A percentile compares a stretch with the other conserved stretches of the same genome.
Evolutionary conservation across 2,888 invertebrate species (phyloP).

Genomic region (Drosophila atroscutellata): DNA sequence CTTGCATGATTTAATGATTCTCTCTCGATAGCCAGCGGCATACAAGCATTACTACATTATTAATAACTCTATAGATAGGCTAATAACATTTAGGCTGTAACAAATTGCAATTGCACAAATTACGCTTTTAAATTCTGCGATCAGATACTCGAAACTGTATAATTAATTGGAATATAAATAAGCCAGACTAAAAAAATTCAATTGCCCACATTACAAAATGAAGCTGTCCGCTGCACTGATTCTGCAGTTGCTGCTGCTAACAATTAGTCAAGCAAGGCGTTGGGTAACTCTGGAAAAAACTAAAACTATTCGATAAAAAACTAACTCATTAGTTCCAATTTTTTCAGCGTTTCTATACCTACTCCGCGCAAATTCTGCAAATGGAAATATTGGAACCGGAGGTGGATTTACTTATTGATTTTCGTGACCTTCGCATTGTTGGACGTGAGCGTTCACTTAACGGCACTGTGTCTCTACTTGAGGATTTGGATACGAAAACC

Average conservation of each 20-base stretch:
- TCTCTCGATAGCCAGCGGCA: constrained; percentile 1
- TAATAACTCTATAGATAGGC: constrained; percentile 14
- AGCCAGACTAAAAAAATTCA: background rate
- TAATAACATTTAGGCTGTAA: constrained; percentile 7
- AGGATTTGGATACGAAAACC: constrained; percentile 25
- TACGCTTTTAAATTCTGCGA: constrained; percentile 21
- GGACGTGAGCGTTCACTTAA: constrained; percentile 35
- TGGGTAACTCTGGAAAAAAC: background rate
- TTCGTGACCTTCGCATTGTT: constrained; percentile 18
- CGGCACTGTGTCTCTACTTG: constrained; percentile 18
- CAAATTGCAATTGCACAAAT: constrained; percentile 43
- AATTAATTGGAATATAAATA: constrained; percentile 14
- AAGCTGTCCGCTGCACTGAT: background rate
- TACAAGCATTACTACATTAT: constrained; percentile 10
- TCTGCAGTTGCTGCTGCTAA: background rate
- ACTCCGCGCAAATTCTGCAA: constrained; percentile 6
- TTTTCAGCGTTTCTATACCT: constrained; percentile 14
- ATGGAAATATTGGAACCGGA: constrained; percentile 15
- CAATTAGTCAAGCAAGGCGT: background rate
- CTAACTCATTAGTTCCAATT: background rate
- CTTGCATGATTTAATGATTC: constrained; percentile 31
- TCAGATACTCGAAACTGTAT: constrained; percentile 4
- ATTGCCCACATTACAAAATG: constrained; percentile 8
- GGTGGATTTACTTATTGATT: constrained; percentile 30
- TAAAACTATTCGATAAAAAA: background rate